A percentile compares a stretch with the other conserved stretches of the same genome.
Conservation (phyloP, 2,888 invertebrate species). For the Omphaloscelis lunosa region DNA sequence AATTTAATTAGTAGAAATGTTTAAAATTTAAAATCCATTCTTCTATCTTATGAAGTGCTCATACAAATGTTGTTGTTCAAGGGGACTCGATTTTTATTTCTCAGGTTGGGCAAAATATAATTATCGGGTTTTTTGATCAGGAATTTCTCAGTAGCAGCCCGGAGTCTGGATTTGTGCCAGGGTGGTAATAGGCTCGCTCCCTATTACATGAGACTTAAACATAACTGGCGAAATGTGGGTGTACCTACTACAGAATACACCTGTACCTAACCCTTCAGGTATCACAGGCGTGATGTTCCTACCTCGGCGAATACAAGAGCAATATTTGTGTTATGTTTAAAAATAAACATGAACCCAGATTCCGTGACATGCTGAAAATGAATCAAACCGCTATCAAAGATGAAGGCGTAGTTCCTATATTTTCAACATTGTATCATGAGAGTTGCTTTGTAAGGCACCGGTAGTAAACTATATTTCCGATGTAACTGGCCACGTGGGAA, state of each 20-base stretch:
- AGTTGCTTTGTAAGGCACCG: conserved; percentile 31
- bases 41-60: no score
- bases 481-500: conserved; percentile 64
- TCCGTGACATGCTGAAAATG: background rate
- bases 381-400: conserved; percentile 9
- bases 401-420: background rate
- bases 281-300: no score
- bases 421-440: conserved; percentile 25
- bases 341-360: background rate
- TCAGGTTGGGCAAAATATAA: no score
- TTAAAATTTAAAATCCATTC: no score
- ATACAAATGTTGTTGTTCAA: background rate
- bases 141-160: no score
- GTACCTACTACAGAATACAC: no score
- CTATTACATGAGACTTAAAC: no score
- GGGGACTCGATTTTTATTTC: no score
- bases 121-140: no score
- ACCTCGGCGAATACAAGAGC: background rate
- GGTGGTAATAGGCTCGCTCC: no score
- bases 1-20: background rate
- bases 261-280: no score
- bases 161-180: no score
- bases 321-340: background rate
- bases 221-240: background rate
- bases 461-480: conserved; percentile 55